Evolutionary conservation across 1,140 invertebrate genomes (phyloP), one percentile per base, ranked within the genome.

Genomic region (Drosophila burlai): DNA sequence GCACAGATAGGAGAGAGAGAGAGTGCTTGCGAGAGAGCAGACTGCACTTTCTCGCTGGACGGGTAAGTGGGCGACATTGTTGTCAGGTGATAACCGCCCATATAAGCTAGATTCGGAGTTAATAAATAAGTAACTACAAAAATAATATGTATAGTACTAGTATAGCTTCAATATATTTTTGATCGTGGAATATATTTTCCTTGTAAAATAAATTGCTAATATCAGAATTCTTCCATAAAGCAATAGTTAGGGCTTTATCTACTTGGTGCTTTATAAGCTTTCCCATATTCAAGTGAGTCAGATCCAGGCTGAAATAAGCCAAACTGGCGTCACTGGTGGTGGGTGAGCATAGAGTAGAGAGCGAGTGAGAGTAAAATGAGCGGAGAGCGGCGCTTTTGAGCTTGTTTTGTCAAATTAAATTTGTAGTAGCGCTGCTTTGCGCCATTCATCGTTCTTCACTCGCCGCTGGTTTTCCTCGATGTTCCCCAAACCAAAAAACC

Each of bases 361-460:
- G 34, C 21, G 10, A 42, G 47, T 8, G 24, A 50, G 49, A 61
- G 34, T 50, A 47, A 47, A 46, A 16, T 36, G 49, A 50, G 60
- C 46, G 26, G 57, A 47, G 69, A 61, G 81, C 76, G 78, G 80
- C 24, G 52, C 40, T n/a, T 59, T 60, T n/a, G 68, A 40, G 58
- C 58, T 64, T 89, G 84, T 83, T 89, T 81, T 75, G 80, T 89
- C 80, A 89, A 89, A 80, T 63, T 82, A 36, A 73, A 77, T 83
- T 85, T 65, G 82, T 85, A 85, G 83, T 86, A 84, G 69, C 65
- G 36, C 31, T 54, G 52, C 54, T 57, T 57, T 57, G 54, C 54
- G 66, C 76, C 84, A 87, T 87, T 87, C 84, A 87, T 83, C 81
- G 81, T 89, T 89, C 72, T 79, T 81, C 81, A 78, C 81, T 89